Conservation (phyloP, 1,140 invertebrate genomes). For the Polypedilum pembai region DNA sequence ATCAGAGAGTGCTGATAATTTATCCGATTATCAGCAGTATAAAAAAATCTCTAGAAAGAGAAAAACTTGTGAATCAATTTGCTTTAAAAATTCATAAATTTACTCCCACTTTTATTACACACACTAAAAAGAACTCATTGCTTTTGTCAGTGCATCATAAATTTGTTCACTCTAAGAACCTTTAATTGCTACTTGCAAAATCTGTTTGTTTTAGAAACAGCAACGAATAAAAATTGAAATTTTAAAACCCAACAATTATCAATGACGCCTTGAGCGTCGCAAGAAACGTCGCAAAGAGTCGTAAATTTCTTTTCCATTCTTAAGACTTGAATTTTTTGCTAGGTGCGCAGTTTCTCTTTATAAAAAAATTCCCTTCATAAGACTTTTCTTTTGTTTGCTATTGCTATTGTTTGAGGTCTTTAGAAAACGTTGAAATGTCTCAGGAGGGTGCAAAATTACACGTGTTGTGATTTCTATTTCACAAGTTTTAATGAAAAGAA, state of each 20-base stretch:
- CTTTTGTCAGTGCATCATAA: no score
- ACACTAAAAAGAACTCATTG: no score
- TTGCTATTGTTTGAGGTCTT: background rate
- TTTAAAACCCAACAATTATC: background rate
- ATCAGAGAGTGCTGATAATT: no score
- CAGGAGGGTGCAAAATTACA: conserved; percentile 16
- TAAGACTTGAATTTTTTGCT: no score
- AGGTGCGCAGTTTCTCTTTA: background rate
- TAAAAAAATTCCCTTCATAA: background rate
- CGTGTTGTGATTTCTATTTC: background rate
- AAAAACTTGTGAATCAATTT: no score
- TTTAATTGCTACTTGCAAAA: background rate
- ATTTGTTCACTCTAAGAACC: no score
- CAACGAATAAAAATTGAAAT: background rate
- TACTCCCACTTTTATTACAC: no score
- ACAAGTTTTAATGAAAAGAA: no score
- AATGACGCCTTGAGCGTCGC: background rate
- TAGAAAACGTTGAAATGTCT: background rate
- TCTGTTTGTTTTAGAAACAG: background rate
- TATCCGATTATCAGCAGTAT: no score
- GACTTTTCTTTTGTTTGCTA: background rate
- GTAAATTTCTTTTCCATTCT: background rate
- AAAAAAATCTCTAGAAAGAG: no score
- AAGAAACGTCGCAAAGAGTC: conserved; percentile 1
- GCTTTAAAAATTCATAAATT: no score